Percentiles rank a stretch among this genome's conserved stretches.
phyloP scores from a whole-genome alignment of 2,113 vertebrate species.

The human region DNA sequence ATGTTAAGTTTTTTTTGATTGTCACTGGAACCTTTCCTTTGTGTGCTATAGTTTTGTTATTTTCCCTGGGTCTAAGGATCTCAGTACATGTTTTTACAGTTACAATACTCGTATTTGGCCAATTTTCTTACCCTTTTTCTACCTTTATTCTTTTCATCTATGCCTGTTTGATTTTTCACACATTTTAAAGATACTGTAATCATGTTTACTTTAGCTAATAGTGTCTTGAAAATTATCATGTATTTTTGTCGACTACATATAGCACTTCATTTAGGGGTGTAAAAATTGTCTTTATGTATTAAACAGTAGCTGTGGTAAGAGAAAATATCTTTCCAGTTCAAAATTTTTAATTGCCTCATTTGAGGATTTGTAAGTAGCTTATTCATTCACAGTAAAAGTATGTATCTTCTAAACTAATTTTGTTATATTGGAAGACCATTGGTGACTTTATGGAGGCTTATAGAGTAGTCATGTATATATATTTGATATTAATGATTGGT shows the following conservation, averaged over 20 bases:
- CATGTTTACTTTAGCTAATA: background rate
- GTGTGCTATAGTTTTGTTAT: background rate
- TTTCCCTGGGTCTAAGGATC: background rate
- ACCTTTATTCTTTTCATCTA: background rate
- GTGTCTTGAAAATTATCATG: background rate
- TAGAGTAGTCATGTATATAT: background rate
- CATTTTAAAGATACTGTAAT: background rate
- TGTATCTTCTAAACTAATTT: background rate
- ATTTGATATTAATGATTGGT: background rate
- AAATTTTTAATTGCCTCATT: background rate
- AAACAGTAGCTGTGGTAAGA: background rate
- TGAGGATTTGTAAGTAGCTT: background rate
- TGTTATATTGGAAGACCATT: background rate
- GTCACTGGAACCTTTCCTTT: background rate
- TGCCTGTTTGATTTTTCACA: background rate
- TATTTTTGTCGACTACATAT: background rate
- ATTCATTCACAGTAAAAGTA: conserved; percentile 42
- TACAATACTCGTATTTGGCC: background rate
- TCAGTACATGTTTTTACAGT: conserved; percentile 23
- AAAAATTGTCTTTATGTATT: background rate
- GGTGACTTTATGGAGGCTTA: background rate
- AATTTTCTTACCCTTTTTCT: background rate
- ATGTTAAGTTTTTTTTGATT: background rate
- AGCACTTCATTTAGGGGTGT: background rate
- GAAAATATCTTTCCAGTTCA: background rate